A percentile compares a stretch with the other conserved stretches of the same genome.
These are phyloP conservation scores for Nomada ferruginata DNA, from an alignment of 2,888 invertebrate genomes.

Conservation along the genomic window DNA sequence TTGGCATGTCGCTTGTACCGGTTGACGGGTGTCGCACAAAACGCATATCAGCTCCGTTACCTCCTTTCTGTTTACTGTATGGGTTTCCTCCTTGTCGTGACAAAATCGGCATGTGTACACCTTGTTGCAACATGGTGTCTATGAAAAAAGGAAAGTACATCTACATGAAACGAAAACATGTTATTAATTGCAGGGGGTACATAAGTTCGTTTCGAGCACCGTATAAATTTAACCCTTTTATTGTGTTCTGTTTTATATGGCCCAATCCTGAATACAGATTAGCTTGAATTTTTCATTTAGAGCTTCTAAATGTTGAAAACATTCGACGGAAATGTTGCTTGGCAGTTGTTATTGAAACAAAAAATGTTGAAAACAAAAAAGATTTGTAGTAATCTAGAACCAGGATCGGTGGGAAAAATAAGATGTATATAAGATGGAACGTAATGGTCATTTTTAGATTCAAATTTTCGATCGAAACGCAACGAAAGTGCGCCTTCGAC, in stretches of 20 bases:
- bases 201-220: not conserved
- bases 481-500: conserved; percentile 3
- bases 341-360: no score
- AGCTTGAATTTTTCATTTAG: no score
- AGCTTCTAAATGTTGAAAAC: no score
- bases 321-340: no score
- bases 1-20: conserved; percentile 91
- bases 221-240: no score
- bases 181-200: no score
- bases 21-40: conserved; percentile 92
- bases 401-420: no score
- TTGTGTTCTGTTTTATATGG: no score
- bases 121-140: conserved; percentile 96
- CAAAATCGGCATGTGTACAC: conserved; percentile 95
- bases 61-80: conserved; percentile 93
- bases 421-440: no score
- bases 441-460: conserved; percentile 4
- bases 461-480: not conserved
- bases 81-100: conserved; percentile 94
- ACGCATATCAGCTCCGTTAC: conserved; percentile 94
- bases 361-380: no score
- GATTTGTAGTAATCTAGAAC: no score
- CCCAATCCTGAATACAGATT: no score
- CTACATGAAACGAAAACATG: not conserved
- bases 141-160: conserved; percentile 71